Evolutionary conservation across 2,888 invertebrate genomes (phyloP).

Genomic region (Aporophyla lueneburgensis): DNA sequence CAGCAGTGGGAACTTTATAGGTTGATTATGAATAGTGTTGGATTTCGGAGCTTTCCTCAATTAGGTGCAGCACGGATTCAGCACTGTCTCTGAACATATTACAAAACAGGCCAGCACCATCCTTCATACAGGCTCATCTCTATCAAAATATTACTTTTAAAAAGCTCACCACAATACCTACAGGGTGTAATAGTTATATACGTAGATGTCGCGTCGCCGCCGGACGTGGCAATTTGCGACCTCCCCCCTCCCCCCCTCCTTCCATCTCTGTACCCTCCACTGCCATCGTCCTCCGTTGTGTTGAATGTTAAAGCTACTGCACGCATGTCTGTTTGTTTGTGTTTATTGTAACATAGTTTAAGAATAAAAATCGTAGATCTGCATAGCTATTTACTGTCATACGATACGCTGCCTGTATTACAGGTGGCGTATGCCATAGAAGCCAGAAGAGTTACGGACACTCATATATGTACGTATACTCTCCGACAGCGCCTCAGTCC

Average conservation of each 20-base stretch:
- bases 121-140: background rate
- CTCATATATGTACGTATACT: no score
- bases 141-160: slow-evolving; percentile 11
- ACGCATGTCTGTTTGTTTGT: slow-evolving; percentile 32
- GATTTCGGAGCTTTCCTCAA: background rate
- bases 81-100: background rate
- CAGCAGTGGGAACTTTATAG: no score
- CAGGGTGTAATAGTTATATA: slow-evolving; percentile 19
- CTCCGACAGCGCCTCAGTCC: no score
- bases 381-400: no score
- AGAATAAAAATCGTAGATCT: background rate
- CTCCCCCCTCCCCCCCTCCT: slow-evolving; percentile 20
- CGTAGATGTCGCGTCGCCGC: slow-evolving; percentile 68
- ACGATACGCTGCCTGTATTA: no score
- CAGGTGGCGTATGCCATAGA: no score
- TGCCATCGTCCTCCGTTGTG: slow-evolving; percentile 23
- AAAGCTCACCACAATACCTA: slow-evolving; percentile 22
- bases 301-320: slow-evolving; percentile 36
- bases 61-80: background rate
- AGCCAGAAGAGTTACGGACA: no score
- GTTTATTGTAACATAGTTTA: slow-evolving; percentile 18
- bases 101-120: background rate
- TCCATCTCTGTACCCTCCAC: background rate
- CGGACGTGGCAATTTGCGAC: slow-evolving; percentile 74
- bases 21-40: no score